Base-by-base conservation (phyloP, 2,888 invertebrate species). In the Yponomeuta cagnagella region DNA sequence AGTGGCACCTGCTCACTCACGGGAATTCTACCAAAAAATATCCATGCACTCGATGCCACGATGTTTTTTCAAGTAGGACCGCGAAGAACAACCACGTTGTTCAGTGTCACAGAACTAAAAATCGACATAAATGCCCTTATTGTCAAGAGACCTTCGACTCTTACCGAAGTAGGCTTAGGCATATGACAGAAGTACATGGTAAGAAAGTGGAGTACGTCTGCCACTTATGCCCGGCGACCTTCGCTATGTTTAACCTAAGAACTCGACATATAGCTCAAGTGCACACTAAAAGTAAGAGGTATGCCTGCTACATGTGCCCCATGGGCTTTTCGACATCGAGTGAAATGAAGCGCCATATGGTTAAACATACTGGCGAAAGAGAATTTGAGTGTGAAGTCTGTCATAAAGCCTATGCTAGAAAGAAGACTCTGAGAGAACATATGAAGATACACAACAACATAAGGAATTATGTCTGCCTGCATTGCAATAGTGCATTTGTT, bases 401-500 rank as follows among this genome's bases (percentile, higher is more conserved):
- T 74, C 86, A 86, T 15, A 91, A 90, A 73, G 80, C 86, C 0
- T 92, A 90, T 70, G 87, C 87, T 0, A 79, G 88, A 63, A 87
- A 86, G 77, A 88, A 84, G 70, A 89, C 87, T 0, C 72, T 90
- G 10, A 85, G 81, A 2, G 87, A 89, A 63, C 90, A 91, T 73
- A 83, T 90, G 83, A 74, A 87, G 10, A 90, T 89, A 68, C 90
- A 90, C 73, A 85, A 88, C 73, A 87, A 88, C 73, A 89, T 89
- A 70, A 80, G 87, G 63, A 73, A 89, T 63, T 89, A 89, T 63
- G 79, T 84, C 0, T 90, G 90, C 63, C 77, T 80, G 0, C 79
- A 87, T 0, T 90, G 90, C n/a, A 88, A 86, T 0, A 87, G 88
- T 72, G 81, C 86, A 0, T 92, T 90, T 12, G 85, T 89, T 0